Evolutionary conservation across 1,140 invertebrate genomes (phyloP).

Genomic region (Pseudoatta argentina): DNA sequence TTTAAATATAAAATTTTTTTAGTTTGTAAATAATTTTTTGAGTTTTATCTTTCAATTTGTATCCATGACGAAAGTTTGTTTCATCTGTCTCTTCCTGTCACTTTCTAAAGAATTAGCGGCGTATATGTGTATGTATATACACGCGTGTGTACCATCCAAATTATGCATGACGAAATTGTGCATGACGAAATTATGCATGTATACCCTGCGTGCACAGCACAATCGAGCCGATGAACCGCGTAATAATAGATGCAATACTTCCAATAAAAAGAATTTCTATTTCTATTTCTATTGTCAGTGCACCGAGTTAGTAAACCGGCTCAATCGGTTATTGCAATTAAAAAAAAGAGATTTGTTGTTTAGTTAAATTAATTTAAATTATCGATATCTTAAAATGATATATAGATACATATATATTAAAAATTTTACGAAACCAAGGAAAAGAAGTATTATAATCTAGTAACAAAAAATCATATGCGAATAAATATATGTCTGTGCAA

Average conservation of each 20-base stretch:
- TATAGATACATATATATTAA: no score
- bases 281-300: background rate
- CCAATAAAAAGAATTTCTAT: conserved; percentile 3
- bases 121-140: background rate
- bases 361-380: no score
- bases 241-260: conserved; percentile 16
- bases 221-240: conserved; percentile 12
- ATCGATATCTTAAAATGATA: no score
- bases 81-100: background rate
- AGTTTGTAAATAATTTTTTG: background rate
- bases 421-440: no score
- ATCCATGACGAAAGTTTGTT: conserved; percentile 4
- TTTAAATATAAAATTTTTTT: background rate
- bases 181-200: background rate
- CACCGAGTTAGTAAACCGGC: background rate
- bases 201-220: background rate
- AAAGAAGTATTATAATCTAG: no score
- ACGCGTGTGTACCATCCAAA: background rate
- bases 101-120: conserved; percentile 17
- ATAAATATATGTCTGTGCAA: no score
- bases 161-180: conserved; percentile 25
- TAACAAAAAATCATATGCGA: no score
- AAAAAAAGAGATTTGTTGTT: background rate
- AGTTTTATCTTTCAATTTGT: background rate
- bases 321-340: background rate